Evolutionary conservation across 2,113 vertebrate species (phyloP).

Genomic region (Cyprinus carpio): DNA sequence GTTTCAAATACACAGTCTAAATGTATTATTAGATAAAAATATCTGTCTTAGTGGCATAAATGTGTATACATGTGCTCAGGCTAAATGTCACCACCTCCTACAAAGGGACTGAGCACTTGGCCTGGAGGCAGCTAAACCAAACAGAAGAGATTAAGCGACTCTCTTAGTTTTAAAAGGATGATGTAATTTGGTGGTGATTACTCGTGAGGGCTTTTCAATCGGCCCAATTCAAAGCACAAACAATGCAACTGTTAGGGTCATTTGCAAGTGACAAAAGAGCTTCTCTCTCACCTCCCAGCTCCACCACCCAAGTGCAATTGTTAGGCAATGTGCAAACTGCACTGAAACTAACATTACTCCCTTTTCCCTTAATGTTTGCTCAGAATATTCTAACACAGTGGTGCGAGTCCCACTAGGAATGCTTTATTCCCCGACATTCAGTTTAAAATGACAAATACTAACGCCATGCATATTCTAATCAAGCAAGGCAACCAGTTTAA

Average conservation of each 20-base stretch:
- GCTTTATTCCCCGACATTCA: constrained; percentile 3
- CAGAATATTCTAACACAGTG: not conserved
- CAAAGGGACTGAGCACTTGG: constrained; percentile 67
- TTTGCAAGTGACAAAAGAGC: constrained; percentile 68
- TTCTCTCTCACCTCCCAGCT: constrained; percentile 58
- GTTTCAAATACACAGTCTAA: not conserved
- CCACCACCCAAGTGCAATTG: constrained; percentile 62
- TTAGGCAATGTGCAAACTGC: constrained; percentile 57
- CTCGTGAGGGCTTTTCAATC: constrained; percentile 57
- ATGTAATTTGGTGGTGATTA: constrained; percentile 76
- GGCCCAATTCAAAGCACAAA: constrained; percentile 61
- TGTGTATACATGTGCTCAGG: constrained; percentile 51
- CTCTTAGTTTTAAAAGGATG: constrained; percentile 69
- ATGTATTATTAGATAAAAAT: constrained; percentile 5
- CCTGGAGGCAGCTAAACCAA: constrained; percentile 66
- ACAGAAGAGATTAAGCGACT: constrained; percentile 62
- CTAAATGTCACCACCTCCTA: constrained; percentile 71
- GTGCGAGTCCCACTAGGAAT: not conserved
- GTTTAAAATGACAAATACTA: constrained; percentile 18
- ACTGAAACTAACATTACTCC: constrained; percentile 48
- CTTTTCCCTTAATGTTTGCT: constrained; percentile 33
- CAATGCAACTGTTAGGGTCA: constrained; percentile 71
- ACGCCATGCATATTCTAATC: constrained; percentile 25
- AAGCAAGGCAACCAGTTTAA: constrained; percentile 11
- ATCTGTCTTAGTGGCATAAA: constrained; percentile 15